Evolutionary conservation across 2,113 vertebrate species (phyloP).

Genomic region (Columba janthina): DNA sequence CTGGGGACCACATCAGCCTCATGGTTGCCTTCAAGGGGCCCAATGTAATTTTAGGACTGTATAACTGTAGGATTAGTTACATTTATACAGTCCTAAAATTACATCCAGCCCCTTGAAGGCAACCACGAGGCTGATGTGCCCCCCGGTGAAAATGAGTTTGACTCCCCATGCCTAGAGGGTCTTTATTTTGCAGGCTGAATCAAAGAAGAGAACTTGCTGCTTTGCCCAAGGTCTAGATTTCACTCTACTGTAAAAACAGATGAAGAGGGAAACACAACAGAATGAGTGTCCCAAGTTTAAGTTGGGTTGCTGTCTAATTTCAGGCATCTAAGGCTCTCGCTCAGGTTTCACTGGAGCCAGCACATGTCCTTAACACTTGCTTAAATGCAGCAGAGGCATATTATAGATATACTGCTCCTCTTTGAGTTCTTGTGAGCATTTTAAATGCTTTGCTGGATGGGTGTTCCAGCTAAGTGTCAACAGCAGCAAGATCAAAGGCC

Average conservation of each 20-base stretch:
- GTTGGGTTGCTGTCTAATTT: background rate
- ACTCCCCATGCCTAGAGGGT: background rate
- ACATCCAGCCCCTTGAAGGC: too few relatives aligned
- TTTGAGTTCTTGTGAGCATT: background rate
- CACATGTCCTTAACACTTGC: background rate
- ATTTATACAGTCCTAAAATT: too few relatives aligned
- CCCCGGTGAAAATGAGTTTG: too few relatives aligned
- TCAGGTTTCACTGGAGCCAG: background rate
- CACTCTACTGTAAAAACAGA: background rate
- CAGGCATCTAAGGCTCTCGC: background rate
- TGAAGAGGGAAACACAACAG: background rate
- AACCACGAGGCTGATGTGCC: too few relatives aligned
- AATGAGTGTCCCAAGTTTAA: background rate
- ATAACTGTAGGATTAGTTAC: too few relatives aligned
- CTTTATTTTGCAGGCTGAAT: background rate
- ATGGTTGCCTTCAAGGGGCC: too few relatives aligned
- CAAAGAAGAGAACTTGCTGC: background rate
- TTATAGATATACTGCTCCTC: accelerated
- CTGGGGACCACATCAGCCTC: too few relatives aligned
- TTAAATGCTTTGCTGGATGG: background rate
- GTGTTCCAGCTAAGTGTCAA: background rate
- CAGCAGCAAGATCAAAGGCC: background rate
- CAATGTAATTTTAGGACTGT: too few relatives aligned
- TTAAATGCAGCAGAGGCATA: background rate
- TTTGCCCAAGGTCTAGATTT: background rate